A percentile compares a stretch with the other conserved stretches of the same genome.
Conservation (phyloP, 2,113 vertebrate genomes). For the Ciconia maguari region DNA sequence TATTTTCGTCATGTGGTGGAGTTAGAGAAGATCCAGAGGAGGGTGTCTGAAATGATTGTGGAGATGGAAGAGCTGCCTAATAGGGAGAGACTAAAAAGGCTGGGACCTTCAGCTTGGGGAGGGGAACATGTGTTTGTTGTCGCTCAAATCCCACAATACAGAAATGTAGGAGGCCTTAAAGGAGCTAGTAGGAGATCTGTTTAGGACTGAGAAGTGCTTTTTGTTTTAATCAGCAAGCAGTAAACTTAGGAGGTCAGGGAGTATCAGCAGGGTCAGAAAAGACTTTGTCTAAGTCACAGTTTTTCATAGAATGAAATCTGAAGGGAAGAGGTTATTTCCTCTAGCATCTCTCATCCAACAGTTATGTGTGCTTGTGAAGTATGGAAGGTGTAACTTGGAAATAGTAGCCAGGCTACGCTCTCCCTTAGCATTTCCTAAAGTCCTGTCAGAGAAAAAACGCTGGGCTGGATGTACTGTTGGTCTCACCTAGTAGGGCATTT, state of each 20-base stretch:
- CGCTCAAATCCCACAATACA: neutral
- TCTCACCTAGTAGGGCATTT: neutral
- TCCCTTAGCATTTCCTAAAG: neutral
- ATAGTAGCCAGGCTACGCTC: neutral
- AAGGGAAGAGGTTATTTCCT: neutral
- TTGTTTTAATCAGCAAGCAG: neutral
- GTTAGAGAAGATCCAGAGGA: neutral
- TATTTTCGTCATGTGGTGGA: neutral
- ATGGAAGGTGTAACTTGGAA: neutral
- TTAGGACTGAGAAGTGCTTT: neutral
- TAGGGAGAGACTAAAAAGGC: neutral
- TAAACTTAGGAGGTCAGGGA: neutral
- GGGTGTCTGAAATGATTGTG: neutral
- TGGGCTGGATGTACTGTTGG: neutral
- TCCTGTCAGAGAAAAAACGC: neutral
- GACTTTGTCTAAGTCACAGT: no score
- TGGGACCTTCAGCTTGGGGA: neutral
- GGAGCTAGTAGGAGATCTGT: neutral
- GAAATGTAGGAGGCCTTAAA: neutral
- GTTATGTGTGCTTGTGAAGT: neutral
- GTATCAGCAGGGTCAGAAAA: neutral
- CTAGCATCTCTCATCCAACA: neutral
- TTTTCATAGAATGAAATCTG: neutral
- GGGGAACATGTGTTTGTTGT: neutral
- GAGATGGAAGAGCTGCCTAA: neutral